phyloP scores from a whole-genome alignment of 2,113 vertebrate genomes.

The Leptobrachium leishanense region DNA sequence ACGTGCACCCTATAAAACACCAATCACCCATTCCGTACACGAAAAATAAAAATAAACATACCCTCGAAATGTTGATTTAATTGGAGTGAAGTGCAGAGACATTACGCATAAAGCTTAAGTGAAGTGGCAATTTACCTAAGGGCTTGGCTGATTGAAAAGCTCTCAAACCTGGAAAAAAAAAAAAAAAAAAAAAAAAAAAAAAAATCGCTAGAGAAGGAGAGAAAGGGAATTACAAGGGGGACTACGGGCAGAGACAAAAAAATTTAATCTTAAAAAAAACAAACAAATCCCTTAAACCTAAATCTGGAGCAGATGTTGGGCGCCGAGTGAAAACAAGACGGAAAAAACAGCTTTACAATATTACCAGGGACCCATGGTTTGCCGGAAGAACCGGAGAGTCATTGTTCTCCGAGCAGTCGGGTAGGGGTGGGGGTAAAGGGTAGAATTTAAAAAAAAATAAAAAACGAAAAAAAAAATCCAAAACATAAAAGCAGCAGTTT shows the following conservation, averaged over 20 bases:
- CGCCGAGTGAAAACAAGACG: slow-evolving; percentile 64
- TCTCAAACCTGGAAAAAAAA: slow-evolving; percentile 74
- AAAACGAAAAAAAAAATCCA: too few relatives aligned
- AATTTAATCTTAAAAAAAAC: slow-evolving; percentile 47
- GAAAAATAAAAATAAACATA: slow-evolving; percentile 57
- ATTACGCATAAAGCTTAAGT: slow-evolving; percentile 75
- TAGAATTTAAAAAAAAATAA: too few relatives aligned
- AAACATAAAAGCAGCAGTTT: not conserved
- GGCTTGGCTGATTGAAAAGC: slow-evolving; percentile 80
- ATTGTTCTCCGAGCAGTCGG: too few relatives aligned
- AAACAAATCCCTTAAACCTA: slow-evolving; percentile 61
- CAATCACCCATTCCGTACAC: slow-evolving; percentile 60
- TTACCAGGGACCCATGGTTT: slow-evolving; percentile 50
- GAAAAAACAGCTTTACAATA: slow-evolving; percentile 64
- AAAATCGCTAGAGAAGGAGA: slow-evolving; percentile 64
- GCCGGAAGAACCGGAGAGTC: too few relatives aligned
- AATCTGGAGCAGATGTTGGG: slow-evolving; percentile 65
- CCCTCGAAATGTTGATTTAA: slow-evolving; percentile 75
- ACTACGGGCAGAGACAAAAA: slow-evolving; percentile 37
- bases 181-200: too few relatives aligned
- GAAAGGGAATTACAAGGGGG: slow-evolving; percentile 52
- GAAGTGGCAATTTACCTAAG: slow-evolving; percentile 86
- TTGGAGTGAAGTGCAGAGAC: slow-evolving; percentile 88
- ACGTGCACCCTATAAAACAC: too few relatives aligned
- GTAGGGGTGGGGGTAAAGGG: too few relatives aligned